Base-by-base conservation (phyloP, 2,888 invertebrate species). In the Drosophila mimica region DNA sequence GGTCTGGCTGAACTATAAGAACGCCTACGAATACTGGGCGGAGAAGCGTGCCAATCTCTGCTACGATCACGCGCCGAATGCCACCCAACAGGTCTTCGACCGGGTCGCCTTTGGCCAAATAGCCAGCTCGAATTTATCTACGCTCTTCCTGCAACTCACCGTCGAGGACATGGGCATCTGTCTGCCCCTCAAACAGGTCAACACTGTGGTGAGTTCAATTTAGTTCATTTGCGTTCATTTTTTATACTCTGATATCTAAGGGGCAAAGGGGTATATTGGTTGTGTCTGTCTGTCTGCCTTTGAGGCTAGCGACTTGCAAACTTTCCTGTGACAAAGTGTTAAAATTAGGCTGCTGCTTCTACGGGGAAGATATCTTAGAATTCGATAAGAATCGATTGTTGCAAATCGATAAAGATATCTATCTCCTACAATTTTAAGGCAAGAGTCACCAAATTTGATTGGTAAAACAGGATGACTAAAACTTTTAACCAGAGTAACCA, bases 11-110 rank as follows among this genome's bases (percentile, higher is more conserved):
- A 99, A 99, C 94, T 99, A 99, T 92, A 99, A 99, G 94, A 99
- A 99, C 93, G 99, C 99, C 0, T 99, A 99, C 92, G 99, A 99
- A 92, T 99, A 99, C 93, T 99, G 99, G 99, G 98, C 97, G 83
- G 99, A 99, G 93, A 99, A 99, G 93, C 94, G 99, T 6, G 96
- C 97, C 7, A 97, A 96, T 86, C 94, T 99, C 49, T 98, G 97
- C 91, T 97, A 97, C 88, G 98, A 99, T 92, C 97, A 98, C 46
- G 71, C 60, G 4, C 80, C 88, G 28, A 94, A 96, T 0, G 76
- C 76, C 95, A 76, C 88, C 0, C 88, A 89, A 31, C 66, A 93
- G 90, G 93, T 94, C 11, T 95, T 96, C 76, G 97, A 97, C 90
- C 96, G 96, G 89, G 95, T 97, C 54, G 96, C 96, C 17, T 95